These are phyloP conservation scores for Drosophila mayaguana DNA, from an alignment of 2,888 invertebrate species.

Conservation along the genomic window DNA sequence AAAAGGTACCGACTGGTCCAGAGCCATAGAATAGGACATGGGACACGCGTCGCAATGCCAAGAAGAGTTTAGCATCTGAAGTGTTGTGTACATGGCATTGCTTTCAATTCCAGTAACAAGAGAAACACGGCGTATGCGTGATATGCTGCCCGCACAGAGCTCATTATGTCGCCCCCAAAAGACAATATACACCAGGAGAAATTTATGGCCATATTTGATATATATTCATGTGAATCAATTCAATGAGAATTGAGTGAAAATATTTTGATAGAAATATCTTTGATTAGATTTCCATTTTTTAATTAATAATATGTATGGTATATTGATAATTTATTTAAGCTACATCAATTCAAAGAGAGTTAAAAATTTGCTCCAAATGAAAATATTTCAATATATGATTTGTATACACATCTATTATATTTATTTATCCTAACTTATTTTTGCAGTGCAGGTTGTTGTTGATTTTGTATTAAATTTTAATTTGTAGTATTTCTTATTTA, in stretches of 20 bases:
- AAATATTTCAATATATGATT: no score
- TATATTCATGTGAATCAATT: background rate
- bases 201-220: background rate
- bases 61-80: conserved; percentile 43
- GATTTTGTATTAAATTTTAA: no score
- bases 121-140: conserved; percentile 46
- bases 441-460: no score
- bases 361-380: no score
- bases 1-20: conserved; percentile 48
- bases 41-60: conserved; percentile 6
- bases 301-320: no score
- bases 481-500: no score
- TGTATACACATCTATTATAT: no score
- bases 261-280: background rate
- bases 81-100: conserved; percentile 52
- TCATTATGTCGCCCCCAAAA: conserved; percentile 32
- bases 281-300: background rate
- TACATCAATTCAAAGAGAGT: no score
- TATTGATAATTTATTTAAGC: no score
- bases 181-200: conserved; percentile 15
- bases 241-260: background rate
- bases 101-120: conserved; percentile 39
- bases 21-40: conserved; percentile 21
- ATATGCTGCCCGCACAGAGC: conserved; percentile 37
- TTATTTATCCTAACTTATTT: no score